These are phyloP conservation scores for Stigmatopora argus DNA, from an alignment of 2,113 vertebrate genomes.

Conservation along the genomic window DNA sequence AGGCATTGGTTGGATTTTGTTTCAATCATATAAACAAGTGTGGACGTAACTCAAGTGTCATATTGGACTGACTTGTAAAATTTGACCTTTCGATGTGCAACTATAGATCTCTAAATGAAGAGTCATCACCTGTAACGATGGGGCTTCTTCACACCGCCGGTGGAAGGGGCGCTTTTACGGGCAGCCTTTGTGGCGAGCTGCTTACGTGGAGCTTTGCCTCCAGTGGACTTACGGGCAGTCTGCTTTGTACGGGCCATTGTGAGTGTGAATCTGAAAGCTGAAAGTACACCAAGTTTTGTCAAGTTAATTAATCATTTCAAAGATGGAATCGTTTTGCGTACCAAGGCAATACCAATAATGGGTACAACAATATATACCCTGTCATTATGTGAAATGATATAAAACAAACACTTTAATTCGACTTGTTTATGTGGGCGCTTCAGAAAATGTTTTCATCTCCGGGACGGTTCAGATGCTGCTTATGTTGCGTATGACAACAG, in stretches of 20 bases:
- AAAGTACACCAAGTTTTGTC: constrained; percentile 2
- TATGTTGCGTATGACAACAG: constrained; percentile 3
- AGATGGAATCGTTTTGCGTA: not conserved
- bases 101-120: not conserved
- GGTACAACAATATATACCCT: not conserved
- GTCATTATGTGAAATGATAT: not conserved
- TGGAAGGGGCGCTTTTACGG: constrained; percentile 81
- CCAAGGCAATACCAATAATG: not conserved
- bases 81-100: not conserved
- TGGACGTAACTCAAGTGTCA: not conserved
- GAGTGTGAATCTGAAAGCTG: constrained; percentile 46
- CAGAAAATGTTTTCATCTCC: not conserved
- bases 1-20: not conserved
- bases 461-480: constrained; percentile 39
- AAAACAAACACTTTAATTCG: not conserved
- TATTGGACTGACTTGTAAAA: not conserved
- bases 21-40: too few species aligned
- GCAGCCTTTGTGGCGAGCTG: constrained; percentile 83
- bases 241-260: constrained; percentile 83
- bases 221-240: constrained; percentile 81
- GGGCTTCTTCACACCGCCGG: constrained; percentile 84
- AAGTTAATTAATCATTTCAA: not conserved
- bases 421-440: not conserved
- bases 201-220: constrained; percentile 82
- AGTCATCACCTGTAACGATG: constrained; percentile 78